Percentiles rank a stretch among this genome's conserved stretches.
These are phyloP conservation scores for Nephrotoma flavescens DNA, from an alignment of 2,888 invertebrate species.

Conservation along the genomic window DNA sequence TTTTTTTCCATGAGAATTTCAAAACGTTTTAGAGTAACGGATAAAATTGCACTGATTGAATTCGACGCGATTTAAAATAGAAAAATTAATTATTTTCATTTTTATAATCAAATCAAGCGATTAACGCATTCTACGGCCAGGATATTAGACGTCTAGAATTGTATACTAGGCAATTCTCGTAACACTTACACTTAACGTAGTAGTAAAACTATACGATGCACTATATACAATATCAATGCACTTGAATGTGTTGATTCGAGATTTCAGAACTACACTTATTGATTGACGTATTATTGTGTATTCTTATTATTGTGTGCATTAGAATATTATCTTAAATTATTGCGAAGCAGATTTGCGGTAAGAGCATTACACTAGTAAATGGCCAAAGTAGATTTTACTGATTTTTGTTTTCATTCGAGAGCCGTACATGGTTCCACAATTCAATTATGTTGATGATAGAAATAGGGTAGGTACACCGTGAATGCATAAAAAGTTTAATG, in stretches of 20 bases:
- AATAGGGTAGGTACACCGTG: no score
- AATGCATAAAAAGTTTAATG: no score
- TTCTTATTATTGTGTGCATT: no score
- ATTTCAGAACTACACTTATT: background rate
- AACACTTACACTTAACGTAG: background rate
- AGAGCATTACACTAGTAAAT: no score
- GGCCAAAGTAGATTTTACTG: no score
- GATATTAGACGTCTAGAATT: background rate
- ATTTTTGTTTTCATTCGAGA: no score
- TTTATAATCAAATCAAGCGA: background rate
- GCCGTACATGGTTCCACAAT: no score
- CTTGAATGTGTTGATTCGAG: background rate
- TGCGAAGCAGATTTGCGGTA: no score
- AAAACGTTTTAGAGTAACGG: background rate
- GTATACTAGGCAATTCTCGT: background rate
- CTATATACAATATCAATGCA: background rate
- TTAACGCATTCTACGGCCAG: background rate
- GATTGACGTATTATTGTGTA: background rate
- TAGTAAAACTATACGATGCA: background rate
- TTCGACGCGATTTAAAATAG: background rate
- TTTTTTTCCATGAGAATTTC: background rate
- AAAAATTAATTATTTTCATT: background rate
- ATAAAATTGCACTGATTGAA: background rate
- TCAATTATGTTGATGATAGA: no score
- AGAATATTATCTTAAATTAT: no score